Evolutionary conservation across 2,888 invertebrate genomes (phyloP), one percentile per base, ranked within the genome.

Genomic region (Stenurella melanura): DNA sequence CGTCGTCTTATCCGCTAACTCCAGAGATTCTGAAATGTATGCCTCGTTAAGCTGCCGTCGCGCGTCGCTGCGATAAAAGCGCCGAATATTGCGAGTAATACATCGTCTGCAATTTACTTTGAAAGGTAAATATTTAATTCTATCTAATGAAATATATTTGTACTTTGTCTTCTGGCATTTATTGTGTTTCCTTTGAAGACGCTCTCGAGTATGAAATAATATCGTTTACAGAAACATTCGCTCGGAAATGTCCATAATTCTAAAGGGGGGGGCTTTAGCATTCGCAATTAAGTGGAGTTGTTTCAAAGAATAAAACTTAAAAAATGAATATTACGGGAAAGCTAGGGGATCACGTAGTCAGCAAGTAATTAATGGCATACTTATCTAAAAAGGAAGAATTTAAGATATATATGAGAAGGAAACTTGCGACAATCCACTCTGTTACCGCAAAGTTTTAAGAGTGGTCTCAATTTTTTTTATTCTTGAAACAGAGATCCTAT

Each of bases 111-210:
- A 57, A 57, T 57, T 57, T 57, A 57, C 57, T 19, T 19, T 57
- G 57, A 57, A 19, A 57, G 17, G 57, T 57, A 57, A 57, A 57
- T 57, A 57, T 57, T 57, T 57, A 57, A 57, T 57, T 57, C 57
- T 11, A 57, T 57, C 57, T 19, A 19, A 57, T 57, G 57, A 19
- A 57, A 57, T 57, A 19, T 57, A 57, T 6, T 57, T 57, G 57
- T 12, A 42, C 57, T 57, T 18, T 57, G 57, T 19, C 19, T 57
- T 57, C 42, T 42, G 42, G 15, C 42, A 15, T 42, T 38, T 42
- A 42, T 12, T 42, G 42, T 12, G 42, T 42, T 42, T 42, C 42
- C 42, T 15, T 42, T 42, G 10, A 42, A 38, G 42, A 12, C 4
- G 42, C 42, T 42, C 15, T 42, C 12, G 42, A 42, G 42, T 42